A percentile compares a stretch with the other conserved stretches of the same genome.
Evolutionary conservation across 2,888 invertebrate species (phyloP).

Genomic region (Spatulosminthurus flaviceps): DNA sequence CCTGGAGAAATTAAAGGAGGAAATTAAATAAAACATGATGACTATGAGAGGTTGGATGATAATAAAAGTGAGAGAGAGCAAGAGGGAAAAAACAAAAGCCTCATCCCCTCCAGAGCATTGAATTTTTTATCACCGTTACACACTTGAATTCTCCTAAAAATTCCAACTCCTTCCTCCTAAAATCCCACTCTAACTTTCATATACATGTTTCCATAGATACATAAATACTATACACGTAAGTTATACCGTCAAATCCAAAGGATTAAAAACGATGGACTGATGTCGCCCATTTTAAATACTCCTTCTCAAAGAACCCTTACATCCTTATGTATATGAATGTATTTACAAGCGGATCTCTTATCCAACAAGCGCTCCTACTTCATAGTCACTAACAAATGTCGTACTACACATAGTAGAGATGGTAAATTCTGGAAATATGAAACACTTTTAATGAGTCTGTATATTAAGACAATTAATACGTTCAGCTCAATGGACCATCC

Average conservation of each 20-base stretch:
- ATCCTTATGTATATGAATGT: too few relatives aligned
- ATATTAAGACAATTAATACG: conserved; percentile 45
- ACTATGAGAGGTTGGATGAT: not conserved
- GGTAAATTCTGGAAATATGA: not conserved
- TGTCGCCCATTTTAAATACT: too few relatives aligned
- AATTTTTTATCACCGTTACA: not conserved
- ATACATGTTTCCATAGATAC: too few relatives aligned
- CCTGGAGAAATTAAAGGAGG: conserved; percentile 12
- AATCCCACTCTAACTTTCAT: too few relatives aligned
- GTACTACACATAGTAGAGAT: not conserved
- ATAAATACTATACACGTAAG: too few relatives aligned
- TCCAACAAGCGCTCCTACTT: too few relatives aligned
- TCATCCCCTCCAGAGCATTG: not conserved
- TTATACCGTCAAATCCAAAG: too few relatives aligned
- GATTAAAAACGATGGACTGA: too few relatives aligned
- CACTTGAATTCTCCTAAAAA: not conserved
- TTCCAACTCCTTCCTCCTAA: not conserved
- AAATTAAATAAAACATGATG: conserved; percentile 5
- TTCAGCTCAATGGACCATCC: conserved; percentile 28
- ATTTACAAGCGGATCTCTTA: too few relatives aligned
- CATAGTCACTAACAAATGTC: too few relatives aligned
- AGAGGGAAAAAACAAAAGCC: not conserved
- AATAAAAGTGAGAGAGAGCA: not conserved
- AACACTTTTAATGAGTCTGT: conserved; percentile 41
- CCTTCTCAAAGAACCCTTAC: too few relatives aligned